A percentile compares a stretch with the other conserved stretches of the same genome.
Evolutionary conservation across 2,113 vertebrate species (phyloP).

Genomic region (Pterocles burchelli): DNA sequence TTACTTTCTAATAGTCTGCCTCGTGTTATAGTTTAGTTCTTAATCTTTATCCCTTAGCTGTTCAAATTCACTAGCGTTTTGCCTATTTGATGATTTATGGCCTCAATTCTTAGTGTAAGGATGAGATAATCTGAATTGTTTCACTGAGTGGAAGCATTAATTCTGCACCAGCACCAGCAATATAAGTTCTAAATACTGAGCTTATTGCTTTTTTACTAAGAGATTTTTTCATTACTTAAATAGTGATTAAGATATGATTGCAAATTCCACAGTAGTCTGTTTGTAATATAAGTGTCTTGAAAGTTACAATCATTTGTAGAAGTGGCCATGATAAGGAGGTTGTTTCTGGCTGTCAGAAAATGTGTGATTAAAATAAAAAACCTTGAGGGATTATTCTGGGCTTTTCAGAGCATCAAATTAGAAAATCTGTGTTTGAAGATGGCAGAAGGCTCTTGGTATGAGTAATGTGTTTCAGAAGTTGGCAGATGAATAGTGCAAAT

Average conservation of each 20-base stretch:
- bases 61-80: background rate
- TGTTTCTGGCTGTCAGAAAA: background rate
- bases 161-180: background rate
- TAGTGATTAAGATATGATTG: background rate
- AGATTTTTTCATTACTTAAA: background rate
- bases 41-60: background rate
- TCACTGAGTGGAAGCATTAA: background rate
- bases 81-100: background rate
- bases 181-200: background rate
- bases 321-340: background rate
- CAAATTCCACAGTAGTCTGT: background rate
- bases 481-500: conserved; percentile 23
- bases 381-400: background rate
- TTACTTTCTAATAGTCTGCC: background rate
- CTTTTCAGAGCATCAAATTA: conserved; percentile 11
- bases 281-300: background rate
- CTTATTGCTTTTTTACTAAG: background rate
- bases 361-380: conserved; percentile 9
- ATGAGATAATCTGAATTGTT: background rate
- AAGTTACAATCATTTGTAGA: background rate
- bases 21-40: background rate
- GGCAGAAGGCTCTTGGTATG: conserved; percentile 39
- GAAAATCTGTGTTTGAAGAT: conserved; percentile 36
- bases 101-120: background rate
- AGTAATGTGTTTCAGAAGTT: conserved; percentile 52